Conservation (phyloP, 2,888 invertebrate species). For the Operophtera brumata region DNA sequence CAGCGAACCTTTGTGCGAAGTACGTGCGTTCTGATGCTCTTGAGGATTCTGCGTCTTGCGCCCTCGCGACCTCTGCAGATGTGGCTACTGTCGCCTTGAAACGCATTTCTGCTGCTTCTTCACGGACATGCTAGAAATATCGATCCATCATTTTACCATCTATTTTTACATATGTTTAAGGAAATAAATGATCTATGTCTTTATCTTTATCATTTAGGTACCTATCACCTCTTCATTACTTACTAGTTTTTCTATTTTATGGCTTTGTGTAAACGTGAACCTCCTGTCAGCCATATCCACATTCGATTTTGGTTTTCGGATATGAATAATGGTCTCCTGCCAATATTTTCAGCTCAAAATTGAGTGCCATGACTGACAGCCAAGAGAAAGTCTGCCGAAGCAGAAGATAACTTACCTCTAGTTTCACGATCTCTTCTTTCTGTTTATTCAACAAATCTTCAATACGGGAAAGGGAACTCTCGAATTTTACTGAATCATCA, state of each 20-base stretch:
- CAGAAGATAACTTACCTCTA: slow-evolving; percentile 81
- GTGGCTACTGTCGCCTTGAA: slow-evolving; percentile 85
- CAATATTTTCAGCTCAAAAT: neutral
- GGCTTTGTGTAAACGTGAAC: too few relatives aligned
- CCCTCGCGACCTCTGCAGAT: slow-evolving; percentile 85
- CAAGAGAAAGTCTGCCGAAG: neutral
- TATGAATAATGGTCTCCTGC: neutral
- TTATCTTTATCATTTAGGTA: too few relatives aligned
- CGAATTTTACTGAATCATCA: slow-evolving; percentile 87
- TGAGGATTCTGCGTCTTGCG: slow-evolving; percentile 83
- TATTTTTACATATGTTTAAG: too few relatives aligned
- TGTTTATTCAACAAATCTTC: slow-evolving; percentile 85
- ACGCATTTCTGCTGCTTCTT: slow-evolving; percentile 87
- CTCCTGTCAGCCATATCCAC: neutral
- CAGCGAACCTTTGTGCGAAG: slow-evolving; percentile 85
- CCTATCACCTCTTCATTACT: too few relatives aligned
- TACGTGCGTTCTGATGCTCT: slow-evolving; percentile 83
- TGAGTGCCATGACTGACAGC: neutral
- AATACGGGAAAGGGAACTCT: slow-evolving; percentile 85
- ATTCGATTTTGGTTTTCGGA: too few relatives aligned
- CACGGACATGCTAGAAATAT: slow-evolving; percentile 81
- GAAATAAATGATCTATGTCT: too few relatives aligned
- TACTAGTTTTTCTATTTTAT: too few relatives aligned
- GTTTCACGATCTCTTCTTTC: slow-evolving; percentile 86
- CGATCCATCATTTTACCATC: neutral